Evolutionary conservation across 92 coral and sea anemone genomes (phyloP).

Genomic region (Zoanthus solanderi): DNA sequence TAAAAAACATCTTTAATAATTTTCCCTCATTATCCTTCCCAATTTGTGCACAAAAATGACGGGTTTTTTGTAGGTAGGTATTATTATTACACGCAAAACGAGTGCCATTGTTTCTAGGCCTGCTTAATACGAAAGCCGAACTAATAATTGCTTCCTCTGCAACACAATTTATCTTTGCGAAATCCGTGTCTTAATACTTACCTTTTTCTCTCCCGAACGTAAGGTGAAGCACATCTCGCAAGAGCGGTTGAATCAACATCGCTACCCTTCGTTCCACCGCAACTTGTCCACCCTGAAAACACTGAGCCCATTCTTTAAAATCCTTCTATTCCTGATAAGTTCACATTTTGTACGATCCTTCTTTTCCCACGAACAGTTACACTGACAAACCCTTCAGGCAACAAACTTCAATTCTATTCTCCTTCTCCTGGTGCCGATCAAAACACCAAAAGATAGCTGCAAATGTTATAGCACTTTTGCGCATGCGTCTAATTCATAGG

Average conservation of each 20-base stretch:
- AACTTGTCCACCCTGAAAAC: slow-evolving; percentile 40
- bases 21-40: no score
- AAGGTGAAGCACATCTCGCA: slow-evolving; percentile 62
- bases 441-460: not conserved
- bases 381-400: not conserved
- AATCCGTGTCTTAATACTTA: slow-evolving; percentile 8
- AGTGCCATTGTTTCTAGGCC: not conserved
- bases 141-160: not conserved
- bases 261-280: slow-evolving; percentile 23
- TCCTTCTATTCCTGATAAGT: not conserved
- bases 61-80: no score
- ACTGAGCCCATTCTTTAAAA: slow-evolving; percentile 33
- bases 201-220: slow-evolving; percentile 83
- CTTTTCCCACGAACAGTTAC: not conserved
- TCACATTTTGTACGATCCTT: not conserved
- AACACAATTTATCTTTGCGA: not conserved
- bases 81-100: not conserved
- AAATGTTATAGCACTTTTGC: not conserved
- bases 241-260: slow-evolving; percentile 42
- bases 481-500: not conserved
- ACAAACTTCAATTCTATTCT: no score
- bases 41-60: no score
- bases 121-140: not conserved
- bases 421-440: not conserved
- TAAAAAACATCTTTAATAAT: no score